Base-by-base conservation (phyloP, 2,113 vertebrate species). In the Pycnonotus jocosus region DNA sequence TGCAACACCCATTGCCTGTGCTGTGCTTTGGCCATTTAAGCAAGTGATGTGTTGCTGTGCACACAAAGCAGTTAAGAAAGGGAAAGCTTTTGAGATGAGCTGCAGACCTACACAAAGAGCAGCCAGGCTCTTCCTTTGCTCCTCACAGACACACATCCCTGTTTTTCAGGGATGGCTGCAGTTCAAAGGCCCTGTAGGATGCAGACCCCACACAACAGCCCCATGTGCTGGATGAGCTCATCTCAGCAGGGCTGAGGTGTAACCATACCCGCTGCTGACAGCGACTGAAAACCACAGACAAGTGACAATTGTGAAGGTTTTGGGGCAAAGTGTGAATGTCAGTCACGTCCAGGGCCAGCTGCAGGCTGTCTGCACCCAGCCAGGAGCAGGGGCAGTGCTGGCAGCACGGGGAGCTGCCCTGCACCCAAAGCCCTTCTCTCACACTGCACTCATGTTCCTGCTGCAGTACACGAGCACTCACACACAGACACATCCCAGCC, bases 401-500 rank as follows among this genome's bases (percentile, higher is more conserved):
- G 25, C 51, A 86, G 40, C 76, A 7, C 8, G 7, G 64, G 27
- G 12, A 33, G 73, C 61, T 40, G 64, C 64, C 61, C 88, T 50
- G 35, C 62, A 69, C 16, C 54, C 68, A 23, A 7, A n/a, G 22
- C 31, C 61, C 22, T 58, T 9, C 78, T 31, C 53, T 56, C 66
- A 10, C 62, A 4, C 6, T 3, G 18, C 7, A 0, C 48, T 54
- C 6, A 1, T 31, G 37, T 42, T 83, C 40, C 44, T 50, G 50
- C 53, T 12, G 0, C 28, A 5, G 61, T 7, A 57, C 61, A 9
- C 0, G 3, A 61, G 35, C 51, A 6, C 57, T 47, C 60, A 13
- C 9, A 2, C 12, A 30, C 0, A 21, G 47, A 70, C 54, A 47
- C 58, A 31, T 0, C 8, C 2, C 45, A 62, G 58, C 2, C 31